phyloP scores from a whole-genome alignment of 2,888 invertebrate species.

The Temnothorax rugatulus region DNA sequence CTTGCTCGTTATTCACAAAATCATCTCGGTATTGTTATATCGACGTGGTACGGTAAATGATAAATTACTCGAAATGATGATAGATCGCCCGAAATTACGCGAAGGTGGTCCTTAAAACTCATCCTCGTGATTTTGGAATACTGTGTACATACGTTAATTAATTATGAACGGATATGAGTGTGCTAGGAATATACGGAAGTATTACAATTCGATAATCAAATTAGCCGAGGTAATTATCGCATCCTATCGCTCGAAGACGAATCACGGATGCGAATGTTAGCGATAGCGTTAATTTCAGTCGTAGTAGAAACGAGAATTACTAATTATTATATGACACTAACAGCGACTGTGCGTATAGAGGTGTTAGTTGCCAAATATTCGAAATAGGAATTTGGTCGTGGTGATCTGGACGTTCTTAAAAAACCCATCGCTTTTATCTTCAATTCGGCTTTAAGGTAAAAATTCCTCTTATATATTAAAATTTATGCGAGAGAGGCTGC shows the following conservation, averaged over 20 bases:
- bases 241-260: conserved; percentile 16
- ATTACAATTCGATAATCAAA: conserved; percentile 36
- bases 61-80: not conserved
- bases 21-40: not conserved
- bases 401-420: conserved; percentile 10
- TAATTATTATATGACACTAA: conserved; percentile 19
- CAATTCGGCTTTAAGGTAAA: not conserved
- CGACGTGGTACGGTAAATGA: not conserved
- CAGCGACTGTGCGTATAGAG: not conserved
- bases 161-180: conserved; percentile 20
- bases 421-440: not conserved
- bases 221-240: conserved; percentile 16
- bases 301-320: conserved; percentile 26
- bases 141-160: conserved; percentile 22
- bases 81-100: not conserved
- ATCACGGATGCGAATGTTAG: conserved; percentile 25
- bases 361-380: conserved; percentile 20
- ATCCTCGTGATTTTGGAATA: not conserved
- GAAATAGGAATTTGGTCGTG: conserved; percentile 1
- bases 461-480: not conserved
- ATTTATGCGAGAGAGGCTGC: not conserved
- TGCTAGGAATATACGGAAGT: not conserved
- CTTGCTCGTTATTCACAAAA: not conserved
- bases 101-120: not conserved
- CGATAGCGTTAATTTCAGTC: not conserved